Evolutionary conservation across 1,140 invertebrate species (phyloP), one percentile per base, ranked within the genome.

Genomic region (Spodoptera litura): DNA sequence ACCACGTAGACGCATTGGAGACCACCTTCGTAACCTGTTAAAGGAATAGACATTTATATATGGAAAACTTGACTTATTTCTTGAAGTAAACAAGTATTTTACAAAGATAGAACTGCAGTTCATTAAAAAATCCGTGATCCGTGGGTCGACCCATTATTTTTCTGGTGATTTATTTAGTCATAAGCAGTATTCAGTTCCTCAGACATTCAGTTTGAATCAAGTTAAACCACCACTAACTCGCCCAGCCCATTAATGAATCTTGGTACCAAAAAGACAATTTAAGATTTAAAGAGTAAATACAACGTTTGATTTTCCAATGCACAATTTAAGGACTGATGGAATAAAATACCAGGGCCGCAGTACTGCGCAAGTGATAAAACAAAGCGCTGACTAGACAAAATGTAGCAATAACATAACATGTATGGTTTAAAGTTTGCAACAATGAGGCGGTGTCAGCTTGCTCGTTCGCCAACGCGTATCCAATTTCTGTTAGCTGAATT

Each of bases 1-100:
- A 98, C 93, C 59, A 98, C 93, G 91, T 98, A 99, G 12, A 96
- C 95, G 91, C 98, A 98, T 20, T 96, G 95, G n/a, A 98, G 94
- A 0, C 98, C 98, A 4, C 98, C 98, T 91, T 98, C 98, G 92
- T 98, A 98, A 9, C 98, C 98, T 94, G 66, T n/a, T 78, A 83
- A 59, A 75, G 27, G 31, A 27, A 12, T 6, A 52, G 1, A 20
- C 20, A 0, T 12, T 59, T 59, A 44, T 20, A 20, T 20, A 20
- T 20, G 8, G 9, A 4, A 13, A 49, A 1, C 8, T 15, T 35
- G 1, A 25, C n/a, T 51, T 20, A 38, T 38, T 8, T 3, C 1
- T 38, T 2, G 4, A 31, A n/a, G n/a, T n/a, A n/a, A n/a, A n/a
- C n/a, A n/a, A n/a, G n/a, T n/a, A n/a, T n/a, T n/a, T n/a, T n/a